A percentile compares a stretch with the other conserved stretches of the same genome.
These are phyloP conservation scores for Eremobia ochroleuca DNA, from an alignment of 2,888 invertebrate species.

Conservation along the genomic window DNA sequence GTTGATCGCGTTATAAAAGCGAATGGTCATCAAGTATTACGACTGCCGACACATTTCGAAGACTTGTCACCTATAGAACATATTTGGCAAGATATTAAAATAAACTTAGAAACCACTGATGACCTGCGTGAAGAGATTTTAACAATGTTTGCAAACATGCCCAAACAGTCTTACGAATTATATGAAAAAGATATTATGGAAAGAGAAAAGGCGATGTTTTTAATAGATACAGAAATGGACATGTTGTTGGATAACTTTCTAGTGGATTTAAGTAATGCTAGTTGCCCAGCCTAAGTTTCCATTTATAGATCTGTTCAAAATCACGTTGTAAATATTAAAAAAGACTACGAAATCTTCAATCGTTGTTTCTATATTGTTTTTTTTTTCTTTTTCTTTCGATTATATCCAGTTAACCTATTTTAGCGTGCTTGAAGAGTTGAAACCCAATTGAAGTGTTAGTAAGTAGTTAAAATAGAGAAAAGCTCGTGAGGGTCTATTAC, in stretches of 20 bases:
- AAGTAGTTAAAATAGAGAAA: slow-evolving; percentile 22
- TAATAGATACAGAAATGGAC: slow-evolving; percentile 70
- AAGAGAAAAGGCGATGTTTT: slow-evolving; percentile 69
- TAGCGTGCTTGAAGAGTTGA: slow-evolving; percentile 5
- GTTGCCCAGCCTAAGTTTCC: background rate
- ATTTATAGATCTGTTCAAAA: background rate
- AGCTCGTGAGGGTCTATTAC: slow-evolving; percentile 14
- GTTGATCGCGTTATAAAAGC: slow-evolving; percentile 74
- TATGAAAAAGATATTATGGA: slow-evolving; percentile 59
- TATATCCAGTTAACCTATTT: background rate
- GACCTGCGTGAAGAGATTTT: slow-evolving; percentile 41
- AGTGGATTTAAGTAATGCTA: slow-evolving; percentile 6
- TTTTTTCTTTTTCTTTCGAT: background rate
- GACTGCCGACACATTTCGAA: slow-evolving; percentile 73
- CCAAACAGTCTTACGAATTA: slow-evolving; percentile 49
- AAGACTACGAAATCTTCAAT: background rate
- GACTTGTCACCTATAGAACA: slow-evolving; percentile 74
- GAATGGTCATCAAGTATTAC: slow-evolving; percentile 76
- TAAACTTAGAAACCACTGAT: slow-evolving; percentile 6
- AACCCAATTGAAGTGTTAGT: slow-evolving; percentile 15
- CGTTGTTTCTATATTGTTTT: slow-evolving; percentile 9
- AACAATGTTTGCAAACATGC: slow-evolving; percentile 33
- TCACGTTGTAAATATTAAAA: background rate
- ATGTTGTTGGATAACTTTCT: slow-evolving; percentile 61
- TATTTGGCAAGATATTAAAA: slow-evolving; percentile 72